These are phyloP conservation scores for Tapirus indicus DNA, from an alignment of 2,797 vertebrate species.

Conservation along the genomic window DNA sequence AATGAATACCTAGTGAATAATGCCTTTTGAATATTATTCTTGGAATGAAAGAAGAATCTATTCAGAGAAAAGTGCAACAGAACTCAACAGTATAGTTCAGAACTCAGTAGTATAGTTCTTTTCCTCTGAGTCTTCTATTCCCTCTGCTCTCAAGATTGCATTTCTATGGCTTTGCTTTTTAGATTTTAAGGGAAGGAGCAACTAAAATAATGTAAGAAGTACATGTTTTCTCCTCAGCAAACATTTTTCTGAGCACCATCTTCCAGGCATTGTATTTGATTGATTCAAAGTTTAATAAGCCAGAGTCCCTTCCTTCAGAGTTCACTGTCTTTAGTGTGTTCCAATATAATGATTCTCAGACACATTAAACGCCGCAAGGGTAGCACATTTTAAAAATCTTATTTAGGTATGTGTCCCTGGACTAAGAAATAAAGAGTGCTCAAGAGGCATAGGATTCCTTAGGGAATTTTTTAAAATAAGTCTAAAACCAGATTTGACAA, in stretches of 20 bases:
- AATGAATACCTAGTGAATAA: neutral
- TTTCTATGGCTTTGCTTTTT: neutral
- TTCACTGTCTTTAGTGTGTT: neutral
- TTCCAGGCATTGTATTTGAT: neutral
- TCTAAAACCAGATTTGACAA: slow-evolving; percentile 21
- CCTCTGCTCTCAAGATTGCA: neutral
- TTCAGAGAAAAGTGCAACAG: neutral
- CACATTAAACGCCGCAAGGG: slow-evolving; percentile 19
- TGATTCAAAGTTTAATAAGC: slow-evolving; percentile 35
- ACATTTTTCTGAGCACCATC: neutral
- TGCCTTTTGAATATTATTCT: neutral
- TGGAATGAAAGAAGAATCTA: neutral
- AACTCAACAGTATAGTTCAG: neutral
- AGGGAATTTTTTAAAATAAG: neutral
- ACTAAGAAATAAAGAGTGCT: neutral
- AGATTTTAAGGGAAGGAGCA: neutral
- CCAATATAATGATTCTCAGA: neutral
- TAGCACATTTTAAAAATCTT: neutral
- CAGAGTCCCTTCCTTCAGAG: neutral
- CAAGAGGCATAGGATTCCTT: neutral
- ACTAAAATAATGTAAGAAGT: neutral
- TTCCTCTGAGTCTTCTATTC: neutral
- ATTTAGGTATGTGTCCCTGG: neutral
- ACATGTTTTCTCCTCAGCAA: slow-evolving; percentile 3
- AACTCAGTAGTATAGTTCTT: neutral